phyloP scores from a whole-genome alignment of 2,797 vertebrate genomes.

The Pseudochaenichthys georgianus region DNA sequence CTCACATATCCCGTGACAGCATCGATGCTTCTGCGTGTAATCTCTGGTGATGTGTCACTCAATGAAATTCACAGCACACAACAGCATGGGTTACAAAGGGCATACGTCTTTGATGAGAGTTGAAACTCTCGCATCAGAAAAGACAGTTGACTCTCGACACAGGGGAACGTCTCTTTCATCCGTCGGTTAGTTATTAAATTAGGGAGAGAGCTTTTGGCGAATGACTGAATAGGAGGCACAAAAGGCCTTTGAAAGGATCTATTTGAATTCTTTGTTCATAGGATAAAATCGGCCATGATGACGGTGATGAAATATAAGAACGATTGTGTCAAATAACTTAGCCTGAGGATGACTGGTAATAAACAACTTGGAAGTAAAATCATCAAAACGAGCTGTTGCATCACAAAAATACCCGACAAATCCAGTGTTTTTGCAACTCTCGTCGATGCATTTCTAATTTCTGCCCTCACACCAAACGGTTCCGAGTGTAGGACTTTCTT shows the following conservation, averaged over 20 bases:
- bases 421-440: slow-evolving; percentile 12
- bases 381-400: slow-evolving; percentile 33
- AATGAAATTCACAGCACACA: background rate
- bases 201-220: slow-evolving; percentile 3
- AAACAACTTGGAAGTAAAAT: slow-evolving; percentile 4
- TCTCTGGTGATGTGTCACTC: background rate
- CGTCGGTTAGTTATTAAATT: slow-evolving; percentile 20
- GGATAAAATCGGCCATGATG: slow-evolving; percentile 16
- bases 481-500: slow-evolving; percentile 13
- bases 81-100: background rate
- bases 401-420: background rate
- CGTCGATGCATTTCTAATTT: slow-evolving; percentile 1
- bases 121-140: background rate
- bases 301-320: slow-evolving; percentile 15
- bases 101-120: background rate
- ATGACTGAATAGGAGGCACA: slow-evolving; percentile 10
- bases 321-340: slow-evolving; percentile 13
- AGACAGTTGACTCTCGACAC: slow-evolving; percentile 4
- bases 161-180: background rate
- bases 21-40: background rate
- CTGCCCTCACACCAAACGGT: slow-evolving; percentile 7
- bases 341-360: background rate
- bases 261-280: slow-evolving; percentile 16
- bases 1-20: no score
- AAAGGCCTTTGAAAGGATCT: slow-evolving; percentile 21